Conservation (phyloP, 2,113 vertebrate genomes). For the Haplotaxodon microlepis region DNA sequence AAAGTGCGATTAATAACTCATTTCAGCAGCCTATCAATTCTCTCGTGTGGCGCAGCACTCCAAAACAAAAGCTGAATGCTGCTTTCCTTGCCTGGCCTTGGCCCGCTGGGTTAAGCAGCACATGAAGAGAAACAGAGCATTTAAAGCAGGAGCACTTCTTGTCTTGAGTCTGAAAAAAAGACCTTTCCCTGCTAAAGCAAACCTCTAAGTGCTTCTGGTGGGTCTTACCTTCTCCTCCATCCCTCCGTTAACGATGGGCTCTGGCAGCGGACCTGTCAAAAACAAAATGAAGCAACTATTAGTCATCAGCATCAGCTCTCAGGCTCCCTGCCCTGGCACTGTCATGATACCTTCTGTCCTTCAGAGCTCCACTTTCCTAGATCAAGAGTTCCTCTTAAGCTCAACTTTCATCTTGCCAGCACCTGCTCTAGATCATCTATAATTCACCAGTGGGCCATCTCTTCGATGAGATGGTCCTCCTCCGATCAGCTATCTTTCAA, state of each 20-base stretch:
- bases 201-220: not conserved
- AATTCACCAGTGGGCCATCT: conserved; percentile 42
- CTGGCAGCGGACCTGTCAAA: conserved; percentile 83
- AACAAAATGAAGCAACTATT: conserved; percentile 8
- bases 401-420: conserved; percentile 38
- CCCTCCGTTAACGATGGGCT: conserved; percentile 81
- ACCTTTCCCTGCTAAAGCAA: not conserved
- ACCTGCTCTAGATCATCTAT: conserved; percentile 46
- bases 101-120: not conserved
- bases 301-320: not conserved
- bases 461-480: not conserved
- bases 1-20: conserved; percentile 36
- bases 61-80: not conserved
- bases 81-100: not conserved
- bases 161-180: not conserved
- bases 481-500: not conserved
- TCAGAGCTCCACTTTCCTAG: not conserved
- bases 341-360: not conserved
- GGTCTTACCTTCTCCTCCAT: conserved; percentile 82
- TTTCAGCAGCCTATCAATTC: not conserved
- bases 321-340: not conserved
- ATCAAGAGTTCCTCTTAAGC: conserved; percentile 16
- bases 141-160: not conserved
- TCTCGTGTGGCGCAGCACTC: not conserved
- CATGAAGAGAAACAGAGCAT: not conserved